Conservation (phyloP, 2,113 vertebrate species). For the Hylia prasina region DNA sequence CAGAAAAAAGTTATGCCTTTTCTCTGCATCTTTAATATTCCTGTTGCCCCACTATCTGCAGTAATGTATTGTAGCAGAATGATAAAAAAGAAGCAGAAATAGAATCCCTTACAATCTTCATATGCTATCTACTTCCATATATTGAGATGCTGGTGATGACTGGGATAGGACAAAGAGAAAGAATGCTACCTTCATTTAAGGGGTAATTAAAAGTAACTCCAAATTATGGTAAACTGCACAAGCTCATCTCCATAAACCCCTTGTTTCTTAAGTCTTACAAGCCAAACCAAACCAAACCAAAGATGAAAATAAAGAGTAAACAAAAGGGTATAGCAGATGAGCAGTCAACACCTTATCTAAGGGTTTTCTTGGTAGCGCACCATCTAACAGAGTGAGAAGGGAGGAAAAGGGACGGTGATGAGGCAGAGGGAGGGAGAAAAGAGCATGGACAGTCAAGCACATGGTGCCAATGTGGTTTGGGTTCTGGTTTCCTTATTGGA, state of each 20-base stretch:
- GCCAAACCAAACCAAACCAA: neutral
- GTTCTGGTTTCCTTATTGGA: neutral
- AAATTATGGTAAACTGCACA: neutral
- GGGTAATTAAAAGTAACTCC: neutral
- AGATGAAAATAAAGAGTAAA: neutral
- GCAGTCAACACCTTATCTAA: neutral
- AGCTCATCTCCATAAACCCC: neutral
- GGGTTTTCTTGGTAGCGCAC: neutral
- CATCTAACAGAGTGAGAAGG: neutral
- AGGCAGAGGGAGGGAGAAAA: neutral
- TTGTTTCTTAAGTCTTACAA: neutral
- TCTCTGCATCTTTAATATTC: neutral
- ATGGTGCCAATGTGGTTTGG: fast-evolving
- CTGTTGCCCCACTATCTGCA: neutral
- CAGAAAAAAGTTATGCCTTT: neutral
- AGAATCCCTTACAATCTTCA: neutral
- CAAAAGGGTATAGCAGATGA: neutral
- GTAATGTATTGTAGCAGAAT: neutral
- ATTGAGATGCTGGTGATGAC: neutral
- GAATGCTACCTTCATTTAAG: neutral
- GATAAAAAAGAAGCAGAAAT: neutral
- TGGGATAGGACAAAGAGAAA: neutral
- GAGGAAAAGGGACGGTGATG: neutral
- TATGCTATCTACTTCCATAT: neutral
- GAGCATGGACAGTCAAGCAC: fast-evolving